These are phyloP conservation scores for Phthorimaea operculella DNA, from an alignment of 1,140 invertebrate genomes.

Conservation along the genomic window DNA sequence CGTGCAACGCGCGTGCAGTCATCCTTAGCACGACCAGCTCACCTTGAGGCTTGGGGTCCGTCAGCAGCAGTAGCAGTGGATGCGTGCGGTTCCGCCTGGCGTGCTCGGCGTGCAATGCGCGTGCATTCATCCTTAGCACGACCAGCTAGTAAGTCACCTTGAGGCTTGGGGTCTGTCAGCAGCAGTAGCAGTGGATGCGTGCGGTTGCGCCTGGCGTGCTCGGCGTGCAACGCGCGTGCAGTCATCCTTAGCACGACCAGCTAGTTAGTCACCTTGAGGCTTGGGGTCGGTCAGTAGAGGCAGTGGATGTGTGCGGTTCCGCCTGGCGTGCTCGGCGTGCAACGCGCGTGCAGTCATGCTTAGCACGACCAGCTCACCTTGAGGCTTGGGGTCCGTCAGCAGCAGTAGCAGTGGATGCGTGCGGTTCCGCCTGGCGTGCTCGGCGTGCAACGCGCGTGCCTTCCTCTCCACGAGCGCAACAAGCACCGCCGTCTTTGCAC, in stretches of 20 bases:
- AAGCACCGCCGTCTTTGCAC: conserved; percentile 72
- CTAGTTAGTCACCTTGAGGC: conserved; percentile 46
- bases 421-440: conserved; percentile 43
- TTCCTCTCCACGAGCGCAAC: conserved; percentile 75
- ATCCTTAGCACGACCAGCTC: conserved; percentile 72
- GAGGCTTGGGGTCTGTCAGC: conserved; percentile 35
- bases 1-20: conserved; percentile 67
- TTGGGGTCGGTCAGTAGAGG: conserved; percentile 39
- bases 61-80: conserved; percentile 44
- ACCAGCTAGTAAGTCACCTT: conserved; percentile 64
- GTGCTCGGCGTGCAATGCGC: conserved; percentile 57
- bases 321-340: conserved; percentile 51
- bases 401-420: conserved; percentile 46
- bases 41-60: conserved; percentile 44
- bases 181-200: conserved; percentile 46
- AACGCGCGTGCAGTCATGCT: too few species aligned
- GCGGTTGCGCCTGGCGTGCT: conserved; percentile 43
- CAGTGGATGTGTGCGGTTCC: conserved; percentile 42
- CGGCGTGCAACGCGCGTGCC: conserved; percentile 60
- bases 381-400: conserved; percentile 35
- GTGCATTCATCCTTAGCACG: too few species aligned
- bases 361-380: conserved; percentile 68
- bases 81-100: conserved; percentile 40
- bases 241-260: conserved; percentile 74
- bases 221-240: conserved; percentile 60